phyloP scores from a whole-genome alignment of 2,888 invertebrate species.

The Mongoloraphidia duomilia region DNA sequence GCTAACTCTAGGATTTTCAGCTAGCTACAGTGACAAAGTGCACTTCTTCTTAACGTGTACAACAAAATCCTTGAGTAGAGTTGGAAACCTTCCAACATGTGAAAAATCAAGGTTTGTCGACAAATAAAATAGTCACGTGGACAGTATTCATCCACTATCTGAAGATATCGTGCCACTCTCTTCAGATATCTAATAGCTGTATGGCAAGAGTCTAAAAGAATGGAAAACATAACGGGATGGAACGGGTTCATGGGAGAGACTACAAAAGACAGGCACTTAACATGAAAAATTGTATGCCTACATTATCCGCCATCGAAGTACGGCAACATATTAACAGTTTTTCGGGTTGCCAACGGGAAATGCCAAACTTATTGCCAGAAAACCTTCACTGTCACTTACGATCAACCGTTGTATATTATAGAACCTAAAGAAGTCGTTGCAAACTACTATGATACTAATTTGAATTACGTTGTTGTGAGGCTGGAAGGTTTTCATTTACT shows the following conservation, averaged over 20 bases:
- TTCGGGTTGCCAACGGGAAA: slow-evolving; percentile 14
- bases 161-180: neutral
- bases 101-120: neutral
- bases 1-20: no score
- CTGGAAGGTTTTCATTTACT: slow-evolving; percentile 20
- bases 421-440: slow-evolving; percentile 20
- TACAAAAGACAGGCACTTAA: slow-evolving; percentile 9
- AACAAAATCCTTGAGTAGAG: no score
- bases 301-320: slow-evolving; percentile 21
- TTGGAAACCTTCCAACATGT: no score
- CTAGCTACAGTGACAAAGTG: no score
- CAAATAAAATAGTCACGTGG: neutral
- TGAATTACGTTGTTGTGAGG: slow-evolving; percentile 7
- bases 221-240: neutral
- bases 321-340: slow-evolving; percentile 20
- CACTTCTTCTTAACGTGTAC: no score
- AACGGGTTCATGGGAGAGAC: slow-evolving; percentile 17
- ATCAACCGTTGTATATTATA: slow-evolving; percentile 21
- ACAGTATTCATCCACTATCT: neutral
- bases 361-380: slow-evolving; percentile 12
- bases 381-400: slow-evolving; percentile 20
- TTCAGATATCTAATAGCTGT: neutral
- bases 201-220: neutral
- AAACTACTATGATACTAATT: neutral
- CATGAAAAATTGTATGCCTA: slow-evolving; percentile 11